Conservation (phyloP, 92 coral and sea anemone species). For the Parazoanthus atlanticus region DNA sequence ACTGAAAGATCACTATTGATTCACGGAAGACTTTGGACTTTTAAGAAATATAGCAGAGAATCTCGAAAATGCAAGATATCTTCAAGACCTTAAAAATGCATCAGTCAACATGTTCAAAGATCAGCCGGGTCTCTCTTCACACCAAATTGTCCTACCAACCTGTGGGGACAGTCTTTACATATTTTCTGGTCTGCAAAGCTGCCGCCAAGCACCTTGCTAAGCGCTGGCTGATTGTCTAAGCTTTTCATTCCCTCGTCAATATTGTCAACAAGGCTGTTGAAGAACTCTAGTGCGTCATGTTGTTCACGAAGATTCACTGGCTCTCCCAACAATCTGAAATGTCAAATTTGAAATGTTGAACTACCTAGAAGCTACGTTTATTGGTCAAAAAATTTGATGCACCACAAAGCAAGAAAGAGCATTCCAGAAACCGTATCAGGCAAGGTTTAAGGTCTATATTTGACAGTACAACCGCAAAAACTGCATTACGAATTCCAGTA, state of each 20-base stretch:
- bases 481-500: too few relatives aligned
- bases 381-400: too few relatives aligned
- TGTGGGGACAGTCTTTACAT: conserved; percentile 98
- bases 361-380: neutral
- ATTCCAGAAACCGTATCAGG: too few relatives aligned
- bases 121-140: neutral
- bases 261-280: conserved; percentile 96
- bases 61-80: neutral
- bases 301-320: conserved; percentile 98
- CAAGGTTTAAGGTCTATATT: too few relatives aligned
- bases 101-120: neutral
- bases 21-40: neutral
- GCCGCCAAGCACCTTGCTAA: conserved; percentile 93
- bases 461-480: too few relatives aligned
- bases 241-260: conserved; percentile 93
- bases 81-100: neutral
- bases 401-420: neutral
- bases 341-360: neutral
- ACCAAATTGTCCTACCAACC: conserved; percentile 50
- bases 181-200: conserved; percentile 97
- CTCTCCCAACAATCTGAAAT: conserved; percentile 86
- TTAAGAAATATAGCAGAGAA: too few relatives aligned
- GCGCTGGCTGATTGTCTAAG: conserved; percentile 76
- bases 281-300: conserved; percentile 97
- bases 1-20: too few relatives aligned